Evolutionary conservation across 2,888 invertebrate species (phyloP).

Genomic region (Leptarthrus brevirostris): DNA sequence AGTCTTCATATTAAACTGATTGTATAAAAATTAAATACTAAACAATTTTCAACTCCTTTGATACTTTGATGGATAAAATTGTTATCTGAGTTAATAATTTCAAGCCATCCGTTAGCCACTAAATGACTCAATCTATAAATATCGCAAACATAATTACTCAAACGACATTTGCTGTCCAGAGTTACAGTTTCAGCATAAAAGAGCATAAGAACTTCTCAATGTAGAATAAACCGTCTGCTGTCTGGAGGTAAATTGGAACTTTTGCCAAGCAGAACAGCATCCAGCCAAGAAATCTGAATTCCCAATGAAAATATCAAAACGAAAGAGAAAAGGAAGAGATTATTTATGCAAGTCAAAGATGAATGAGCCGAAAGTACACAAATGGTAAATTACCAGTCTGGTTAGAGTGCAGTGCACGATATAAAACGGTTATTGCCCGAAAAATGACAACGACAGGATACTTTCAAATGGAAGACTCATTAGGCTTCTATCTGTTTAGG

Average conservation of each 20-base stretch:
- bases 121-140: not conserved
- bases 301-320: conserved; percentile 12
- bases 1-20: too few species aligned
- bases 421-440: conserved; percentile 12
- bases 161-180: not conserved
- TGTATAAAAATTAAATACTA: too few species aligned
- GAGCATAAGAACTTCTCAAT: not conserved
- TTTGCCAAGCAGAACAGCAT: conserved; percentile 18
- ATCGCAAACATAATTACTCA: not conserved
- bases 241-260: conserved; percentile 24
- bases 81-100: too few species aligned
- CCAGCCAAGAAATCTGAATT: conserved; percentile 17
- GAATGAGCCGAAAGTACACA: conserved; percentile 38
- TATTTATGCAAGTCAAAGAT: conserved; percentile 41
- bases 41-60: too few species aligned
- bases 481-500: too few species aligned
- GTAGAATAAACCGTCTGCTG: not conserved
- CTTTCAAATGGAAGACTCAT: too few species aligned
- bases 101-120: not conserved
- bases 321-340: conserved; percentile 33
- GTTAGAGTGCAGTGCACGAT: not conserved
- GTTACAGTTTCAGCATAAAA: not conserved
- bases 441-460: not conserved
- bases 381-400: conserved; percentile 20
- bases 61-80: too few species aligned